Evolutionary conservation across 2,888 invertebrate genomes (phyloP).

Genomic region (Tenthredo scrophulariae): DNA sequence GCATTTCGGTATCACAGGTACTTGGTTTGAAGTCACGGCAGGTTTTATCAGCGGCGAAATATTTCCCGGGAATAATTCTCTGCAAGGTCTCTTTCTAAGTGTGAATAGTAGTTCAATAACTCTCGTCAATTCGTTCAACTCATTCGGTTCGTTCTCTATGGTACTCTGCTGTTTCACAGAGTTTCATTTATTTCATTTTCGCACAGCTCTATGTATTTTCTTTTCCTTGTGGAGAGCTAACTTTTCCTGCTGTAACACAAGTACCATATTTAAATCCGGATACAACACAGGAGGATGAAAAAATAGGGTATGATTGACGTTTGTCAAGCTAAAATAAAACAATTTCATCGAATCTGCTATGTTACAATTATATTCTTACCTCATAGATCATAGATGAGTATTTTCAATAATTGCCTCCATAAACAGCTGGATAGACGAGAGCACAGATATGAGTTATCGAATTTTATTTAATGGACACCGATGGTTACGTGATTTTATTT

Average conservation of each 20-base stretch:
- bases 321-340: too few species aligned
- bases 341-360: too few species aligned
- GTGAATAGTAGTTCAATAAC: constrained; percentile 69
- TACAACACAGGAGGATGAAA: neutral
- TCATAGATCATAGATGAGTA: too few species aligned
- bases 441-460: too few species aligned
- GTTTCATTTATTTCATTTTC: constrained; percentile 60
- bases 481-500: too few species aligned
- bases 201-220: constrained; percentile 60
- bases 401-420: too few species aligned
- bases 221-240: constrained; percentile 4
- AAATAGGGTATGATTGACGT: too few species aligned
- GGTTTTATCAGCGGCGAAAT: constrained; percentile 4
- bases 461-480: too few species aligned
- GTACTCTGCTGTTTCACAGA: constrained; percentile 25
- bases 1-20: neutral
- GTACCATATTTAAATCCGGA: neutral
- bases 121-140: constrained; percentile 64
- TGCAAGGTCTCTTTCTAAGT: constrained; percentile 69
- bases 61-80: constrained; percentile 63
- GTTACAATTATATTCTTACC: too few species aligned
- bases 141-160: constrained; percentile 62
- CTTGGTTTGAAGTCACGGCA: neutral
- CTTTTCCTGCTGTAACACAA: constrained; percentile 44
- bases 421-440: too few species aligned